Base-by-base conservation (phyloP, 2,888 invertebrate genomes). In the Clitarchus hookeri region DNA sequence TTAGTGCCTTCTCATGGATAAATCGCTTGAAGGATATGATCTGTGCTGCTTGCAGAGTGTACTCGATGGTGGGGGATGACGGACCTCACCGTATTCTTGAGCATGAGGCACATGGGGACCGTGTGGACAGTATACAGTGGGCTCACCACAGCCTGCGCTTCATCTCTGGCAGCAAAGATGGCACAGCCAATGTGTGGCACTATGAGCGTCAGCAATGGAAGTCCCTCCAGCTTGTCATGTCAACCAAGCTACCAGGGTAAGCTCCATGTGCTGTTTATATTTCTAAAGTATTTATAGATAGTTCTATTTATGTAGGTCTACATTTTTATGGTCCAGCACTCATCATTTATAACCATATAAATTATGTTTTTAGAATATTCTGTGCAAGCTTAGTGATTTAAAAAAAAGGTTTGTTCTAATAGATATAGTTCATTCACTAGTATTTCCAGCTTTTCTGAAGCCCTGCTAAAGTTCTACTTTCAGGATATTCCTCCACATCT, bases 61-160 rank as follows among this genome's bases (percentile, higher is more conserved):
- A 94, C 90, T 91, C 92, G 87, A 91, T 94, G 88, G 90, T 91
- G 44, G 91, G 90, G 9, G 89, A 91, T 16, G 91, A 91, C 83
- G 92, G 91, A 2, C 93, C 93, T 11, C 92, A 92, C 89, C 93
- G 95, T 88, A 94, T 96, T 87, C 91, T 95, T 84, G 96, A 97
- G 92, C 94, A 94, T 54, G 95, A 96, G 88, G 95, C 95, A n/a
- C 98, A 98, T 91, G 93, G 94, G 0, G 99, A 99, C 91, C 95
- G 97, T 0, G 98, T 99, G 44, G 99, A 99, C 92, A 98, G 98
- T 86, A 96, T 99, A 85, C 96, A 97, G 89, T 99, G 99, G 97
- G 96, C 98, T 79, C 97, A 98, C 91, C 93, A 93, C 80, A 97
- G 97, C 0, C 93, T 98, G 85, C 93, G 96, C 88, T 98, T 99